A percentile compares a stretch with the other conserved stretches of the same genome.
Evolutionary conservation across 2,888 invertebrate species (phyloP).

Genomic region (Amiota communis): DNA sequence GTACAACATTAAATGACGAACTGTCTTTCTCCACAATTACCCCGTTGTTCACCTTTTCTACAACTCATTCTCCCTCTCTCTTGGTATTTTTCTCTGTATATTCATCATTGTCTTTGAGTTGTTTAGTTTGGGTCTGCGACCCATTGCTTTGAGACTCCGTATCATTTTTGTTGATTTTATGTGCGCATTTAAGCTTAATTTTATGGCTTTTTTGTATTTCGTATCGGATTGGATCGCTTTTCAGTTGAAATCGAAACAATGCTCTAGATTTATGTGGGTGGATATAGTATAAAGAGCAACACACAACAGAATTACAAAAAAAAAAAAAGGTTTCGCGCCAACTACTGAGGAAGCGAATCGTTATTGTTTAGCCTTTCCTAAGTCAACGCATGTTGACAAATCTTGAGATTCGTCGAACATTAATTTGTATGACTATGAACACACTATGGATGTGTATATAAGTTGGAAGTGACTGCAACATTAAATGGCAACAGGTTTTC

Average conservation of each 20-base stretch:
- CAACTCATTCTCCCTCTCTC: slow-evolving; percentile 26
- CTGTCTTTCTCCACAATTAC: slow-evolving; percentile 38
- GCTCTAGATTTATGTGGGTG: slow-evolving; percentile 64
- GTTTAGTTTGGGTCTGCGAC: slow-evolving; percentile 39
- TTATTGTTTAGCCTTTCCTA: not conserved
- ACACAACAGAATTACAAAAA: slow-evolving; percentile 7
- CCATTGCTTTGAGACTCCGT: slow-evolving; percentile 17
- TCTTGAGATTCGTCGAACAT: slow-evolving; percentile 2
- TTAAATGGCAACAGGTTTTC: slow-evolving; percentile 37
- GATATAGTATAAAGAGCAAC: slow-evolving; percentile 40
- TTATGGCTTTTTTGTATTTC: slow-evolving; percentile 30
- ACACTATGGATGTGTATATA: not conserved
- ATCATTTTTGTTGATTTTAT: slow-evolving; percentile 40
- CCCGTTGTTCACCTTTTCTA: not conserved
- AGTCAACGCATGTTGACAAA: slow-evolving; percentile 17
- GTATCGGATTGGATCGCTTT: slow-evolving; percentile 20
- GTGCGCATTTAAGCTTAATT: slow-evolving; percentile 40
- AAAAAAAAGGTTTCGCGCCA: slow-evolving; percentile 16
- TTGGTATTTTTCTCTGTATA: slow-evolving; percentile 25
- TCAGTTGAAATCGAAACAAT: slow-evolving; percentile 61
- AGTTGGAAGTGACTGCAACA: not conserved
- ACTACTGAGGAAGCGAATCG: slow-evolving; percentile 5
- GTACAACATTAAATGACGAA: slow-evolving; percentile 48
- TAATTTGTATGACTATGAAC: slow-evolving; percentile 11
- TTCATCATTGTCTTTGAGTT: slow-evolving; percentile 47